Conservation (phyloP, 1,140 invertebrate genomes). For the Cydia strobilella region DNA sequence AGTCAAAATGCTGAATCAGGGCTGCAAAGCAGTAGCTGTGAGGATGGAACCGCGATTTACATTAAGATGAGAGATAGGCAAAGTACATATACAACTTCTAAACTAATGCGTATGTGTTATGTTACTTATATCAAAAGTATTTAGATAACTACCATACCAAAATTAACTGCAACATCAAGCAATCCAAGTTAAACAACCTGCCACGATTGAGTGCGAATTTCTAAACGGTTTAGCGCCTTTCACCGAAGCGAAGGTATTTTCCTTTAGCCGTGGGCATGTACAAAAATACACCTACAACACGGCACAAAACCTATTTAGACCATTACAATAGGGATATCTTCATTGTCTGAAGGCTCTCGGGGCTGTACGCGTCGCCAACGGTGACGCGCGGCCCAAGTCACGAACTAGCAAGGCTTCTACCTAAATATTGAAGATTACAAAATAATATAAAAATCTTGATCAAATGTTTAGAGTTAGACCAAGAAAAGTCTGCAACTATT, state of each 20-base stretch:
- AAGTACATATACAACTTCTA: too few species aligned
- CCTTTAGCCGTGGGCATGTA: conserved; percentile 38
- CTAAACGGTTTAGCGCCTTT: conserved; percentile 27
- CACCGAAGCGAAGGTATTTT: conserved; percentile 20
- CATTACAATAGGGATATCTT: conserved; percentile 66
- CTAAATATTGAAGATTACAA: too few species aligned
- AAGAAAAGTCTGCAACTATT: too few species aligned
- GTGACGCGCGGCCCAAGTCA: conserved; percentile 43
- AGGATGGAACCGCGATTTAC: too few species aligned
- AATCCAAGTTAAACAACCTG: conserved; percentile 4
- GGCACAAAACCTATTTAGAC: conserved; percentile 60
- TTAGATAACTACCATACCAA: too few species aligned
- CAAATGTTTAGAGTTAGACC: too few species aligned
- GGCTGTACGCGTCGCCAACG: conserved; percentile 59
- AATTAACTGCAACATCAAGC: not conserved
- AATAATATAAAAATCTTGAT: too few species aligned
- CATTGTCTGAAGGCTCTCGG: conserved; percentile 64
- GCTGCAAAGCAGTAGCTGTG: too few species aligned
- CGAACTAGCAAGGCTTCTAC: not conserved
- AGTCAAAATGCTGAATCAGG: too few species aligned
- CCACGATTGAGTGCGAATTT: conserved; percentile 8
- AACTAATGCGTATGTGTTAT: too few species aligned
- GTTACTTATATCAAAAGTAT: too few species aligned
- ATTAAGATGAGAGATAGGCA: too few species aligned
- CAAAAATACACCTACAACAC: conserved; percentile 50